Conservation (phyloP, 1,140 invertebrate genomes). For the Sinonovacula constricta region DNA sequence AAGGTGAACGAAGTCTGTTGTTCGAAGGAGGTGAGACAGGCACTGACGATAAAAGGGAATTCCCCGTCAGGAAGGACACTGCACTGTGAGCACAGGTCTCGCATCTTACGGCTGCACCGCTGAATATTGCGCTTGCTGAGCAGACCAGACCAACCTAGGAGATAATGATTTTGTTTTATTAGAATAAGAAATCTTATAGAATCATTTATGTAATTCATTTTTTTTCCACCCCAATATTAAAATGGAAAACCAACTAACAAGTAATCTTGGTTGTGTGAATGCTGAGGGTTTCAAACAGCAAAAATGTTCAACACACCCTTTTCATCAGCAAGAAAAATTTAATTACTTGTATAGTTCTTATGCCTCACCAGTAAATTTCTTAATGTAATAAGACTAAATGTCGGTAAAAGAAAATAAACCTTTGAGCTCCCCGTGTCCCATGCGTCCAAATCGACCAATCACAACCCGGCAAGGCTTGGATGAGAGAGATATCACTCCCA, state of each 20-base stretch:
- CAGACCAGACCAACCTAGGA: conserved; percentile 92
- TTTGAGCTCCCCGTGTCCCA: conserved; percentile 98
- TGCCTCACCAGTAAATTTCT: too few relatives aligned
- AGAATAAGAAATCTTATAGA: conserved; percentile 15
- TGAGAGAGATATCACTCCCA: conserved; percentile 94
- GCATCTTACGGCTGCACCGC: conserved; percentile 91
- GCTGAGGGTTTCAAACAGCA: too few relatives aligned
- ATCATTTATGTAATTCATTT: background rate
- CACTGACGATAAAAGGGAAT: conserved; percentile 94
- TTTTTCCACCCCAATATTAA: background rate
- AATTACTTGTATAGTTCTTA: too few relatives aligned
- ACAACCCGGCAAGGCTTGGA: conserved; percentile 97
- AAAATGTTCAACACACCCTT: too few relatives aligned
- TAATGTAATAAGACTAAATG: too few relatives aligned
- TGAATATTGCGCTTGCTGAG: conserved; percentile 94
- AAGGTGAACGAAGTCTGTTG: conserved; percentile 95
- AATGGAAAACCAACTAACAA: too few relatives aligned
- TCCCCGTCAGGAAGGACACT: conserved; percentile 79
- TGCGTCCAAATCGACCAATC: conserved; percentile 95
- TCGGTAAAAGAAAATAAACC: too few relatives aligned
- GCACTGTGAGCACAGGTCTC: conserved; percentile 94
- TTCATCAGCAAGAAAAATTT: too few relatives aligned
- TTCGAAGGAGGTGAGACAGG: conserved; percentile 97
- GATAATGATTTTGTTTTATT: too few relatives aligned
- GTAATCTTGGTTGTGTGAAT: too few relatives aligned